These are phyloP conservation scores for Pristionchus japonicus DNA, from an alignment of 2,888 invertebrate species.

Conservation along the genomic window DNA sequence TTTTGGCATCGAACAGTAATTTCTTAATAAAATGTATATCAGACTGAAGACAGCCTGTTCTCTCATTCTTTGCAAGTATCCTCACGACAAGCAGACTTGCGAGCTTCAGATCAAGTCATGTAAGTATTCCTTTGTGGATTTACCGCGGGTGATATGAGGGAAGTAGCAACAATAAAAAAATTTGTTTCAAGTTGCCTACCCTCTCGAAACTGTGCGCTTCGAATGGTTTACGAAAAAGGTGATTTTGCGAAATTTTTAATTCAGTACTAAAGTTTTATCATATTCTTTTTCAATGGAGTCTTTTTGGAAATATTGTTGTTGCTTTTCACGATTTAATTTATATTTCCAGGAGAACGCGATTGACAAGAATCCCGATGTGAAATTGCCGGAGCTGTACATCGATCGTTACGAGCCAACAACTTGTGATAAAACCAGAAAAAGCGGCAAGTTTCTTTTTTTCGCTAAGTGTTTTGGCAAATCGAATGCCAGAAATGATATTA, in stretches of 20 bases:
- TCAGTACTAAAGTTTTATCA: too few species aligned
- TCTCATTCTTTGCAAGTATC: constrained; percentile 74
- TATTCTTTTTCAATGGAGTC: too few species aligned
- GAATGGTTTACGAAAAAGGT: constrained; percentile 73
- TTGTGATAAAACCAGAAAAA: constrained; percentile 66
- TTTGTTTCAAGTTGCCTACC: constrained; percentile 72
- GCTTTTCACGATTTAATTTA: too few species aligned
- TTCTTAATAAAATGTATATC: too few species aligned
- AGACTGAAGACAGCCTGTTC: constrained; percentile 74
- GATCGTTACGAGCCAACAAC: constrained; percentile 67
- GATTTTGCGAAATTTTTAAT: constrained; percentile 51
- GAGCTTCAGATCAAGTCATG: constrained; percentile 73
- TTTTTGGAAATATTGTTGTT: too few species aligned
- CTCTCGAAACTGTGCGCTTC: constrained; percentile 73
- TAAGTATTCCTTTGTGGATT: constrained; percentile 51
- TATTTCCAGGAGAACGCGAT: neutral
- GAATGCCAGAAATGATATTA: too few species aligned
- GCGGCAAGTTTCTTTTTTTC: constrained; percentile 53
- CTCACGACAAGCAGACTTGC: constrained; percentile 74
- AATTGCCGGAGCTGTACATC: constrained; percentile 73
- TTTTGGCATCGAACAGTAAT: too few species aligned
- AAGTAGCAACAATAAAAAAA: neutral
- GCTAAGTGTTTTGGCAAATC: too few species aligned
- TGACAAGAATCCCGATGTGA: constrained; percentile 74
- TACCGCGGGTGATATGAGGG: neutral